Conservation (phyloP, 1,140 invertebrate genomes). For the Zaprionus capensis region DNA sequence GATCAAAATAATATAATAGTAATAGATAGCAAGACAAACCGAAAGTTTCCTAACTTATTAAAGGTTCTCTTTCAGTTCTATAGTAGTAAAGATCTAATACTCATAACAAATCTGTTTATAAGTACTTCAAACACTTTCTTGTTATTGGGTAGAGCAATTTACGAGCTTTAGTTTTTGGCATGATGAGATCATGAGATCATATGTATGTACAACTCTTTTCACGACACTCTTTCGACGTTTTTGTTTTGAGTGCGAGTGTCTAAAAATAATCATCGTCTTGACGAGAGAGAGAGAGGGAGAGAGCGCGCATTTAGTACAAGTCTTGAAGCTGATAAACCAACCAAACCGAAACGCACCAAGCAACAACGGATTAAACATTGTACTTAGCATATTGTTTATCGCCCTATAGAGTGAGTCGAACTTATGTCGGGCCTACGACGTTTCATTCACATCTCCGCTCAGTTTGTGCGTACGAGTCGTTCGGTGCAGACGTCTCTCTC, state of each 20-base stretch:
- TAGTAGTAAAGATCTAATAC: neutral
- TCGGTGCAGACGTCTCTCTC: conserved; percentile 52
- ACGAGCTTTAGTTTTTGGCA: conserved; percentile 2
- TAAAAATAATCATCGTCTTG: conserved; percentile 42
- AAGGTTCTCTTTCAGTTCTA: no score
- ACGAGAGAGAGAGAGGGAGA: neutral
- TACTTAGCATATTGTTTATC: conserved; percentile 54
- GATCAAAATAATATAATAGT: no score
- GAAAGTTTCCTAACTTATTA: no score
- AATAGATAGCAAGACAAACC: no score
- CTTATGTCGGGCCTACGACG: conserved; percentile 47
- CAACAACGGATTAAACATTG: conserved; percentile 67
- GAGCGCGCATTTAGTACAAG: conserved; percentile 39
- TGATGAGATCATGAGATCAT: conserved; percentile 18
- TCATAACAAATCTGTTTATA: neutral
- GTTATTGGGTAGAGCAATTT: neutral
- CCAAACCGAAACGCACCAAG: conserved; percentile 52
- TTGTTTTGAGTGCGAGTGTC: conserved; percentile 20
- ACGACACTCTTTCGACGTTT: conserved; percentile 21
- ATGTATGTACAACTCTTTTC: conserved; percentile 22
- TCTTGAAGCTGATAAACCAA: conserved; percentile 59
- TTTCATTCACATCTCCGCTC: conserved; percentile 58
- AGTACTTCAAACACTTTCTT: conserved; percentile 2
- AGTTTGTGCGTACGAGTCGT: conserved; percentile 76
- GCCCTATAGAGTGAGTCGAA: conserved; percentile 36